A percentile compares a stretch with the other conserved stretches of the same genome.
These are phyloP conservation scores for Bovichtus diacanthus DNA, from an alignment of 2,797 vertebrate genomes.

Conservation along the genomic window DNA sequence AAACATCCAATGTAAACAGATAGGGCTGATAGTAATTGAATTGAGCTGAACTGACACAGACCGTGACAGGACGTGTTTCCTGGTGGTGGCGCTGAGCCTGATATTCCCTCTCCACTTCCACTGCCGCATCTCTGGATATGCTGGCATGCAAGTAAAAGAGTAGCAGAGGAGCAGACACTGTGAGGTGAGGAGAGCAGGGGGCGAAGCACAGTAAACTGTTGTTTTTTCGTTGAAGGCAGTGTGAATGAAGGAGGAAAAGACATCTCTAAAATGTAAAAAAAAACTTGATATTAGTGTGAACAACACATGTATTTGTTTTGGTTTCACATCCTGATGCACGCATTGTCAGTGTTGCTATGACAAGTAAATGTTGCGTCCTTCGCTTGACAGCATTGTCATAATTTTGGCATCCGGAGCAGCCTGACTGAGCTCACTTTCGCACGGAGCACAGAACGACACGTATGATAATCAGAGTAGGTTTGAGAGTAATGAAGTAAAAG, in stretches of 20 bases:
- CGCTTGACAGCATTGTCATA: neutral
- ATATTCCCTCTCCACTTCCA: constrained; percentile 39
- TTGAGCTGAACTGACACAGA: constrained; percentile 67
- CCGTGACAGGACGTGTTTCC: constrained; percentile 58
- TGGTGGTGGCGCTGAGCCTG: constrained; percentile 36
- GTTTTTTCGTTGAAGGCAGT: neutral
- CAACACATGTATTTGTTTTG: neutral
- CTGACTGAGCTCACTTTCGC: constrained; percentile 4
- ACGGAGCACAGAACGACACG: neutral
- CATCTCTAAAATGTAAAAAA: neutral
- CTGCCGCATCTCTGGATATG: constrained; percentile 44
- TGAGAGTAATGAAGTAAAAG: neutral
- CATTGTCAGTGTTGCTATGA: constrained; percentile 10
- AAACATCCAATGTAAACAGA: constrained; percentile 77
- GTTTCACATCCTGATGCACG: neutral
- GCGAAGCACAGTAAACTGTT: constrained; percentile 1
- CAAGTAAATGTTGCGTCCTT: constrained; percentile 21
- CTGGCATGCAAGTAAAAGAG: constrained; percentile 20
- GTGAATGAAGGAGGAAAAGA: neutral
- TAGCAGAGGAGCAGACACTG: constrained; percentile 15
- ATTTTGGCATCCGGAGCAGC: neutral
- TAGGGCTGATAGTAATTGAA: constrained; percentile 72
- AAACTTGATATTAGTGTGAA: neutral
- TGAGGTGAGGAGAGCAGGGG: constrained; percentile 30
- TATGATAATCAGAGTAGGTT: neutral